Evolutionary conservation across 2,797 vertebrate genomes (phyloP), one percentile per base, ranked within the genome.

Genomic region (Cygnus olor): DNA sequence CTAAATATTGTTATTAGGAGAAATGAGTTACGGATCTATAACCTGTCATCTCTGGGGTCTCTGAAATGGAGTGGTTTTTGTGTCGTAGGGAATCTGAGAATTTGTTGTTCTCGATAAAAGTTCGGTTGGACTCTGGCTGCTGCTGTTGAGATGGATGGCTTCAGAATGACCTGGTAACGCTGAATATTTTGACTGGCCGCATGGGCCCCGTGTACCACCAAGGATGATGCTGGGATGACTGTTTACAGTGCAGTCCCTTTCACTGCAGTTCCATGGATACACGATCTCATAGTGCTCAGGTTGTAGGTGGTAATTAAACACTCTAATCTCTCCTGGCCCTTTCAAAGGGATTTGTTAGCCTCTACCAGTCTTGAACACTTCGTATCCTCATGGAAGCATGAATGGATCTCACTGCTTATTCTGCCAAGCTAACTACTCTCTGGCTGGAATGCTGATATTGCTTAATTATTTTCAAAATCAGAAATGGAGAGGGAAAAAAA

Each of bases 131-230:
- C 42, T 92, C 45, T 95, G 97, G 94, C 95, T 97, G 97, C 97
- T 97, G 96, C 92, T 91, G 5, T 97, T 97, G 97, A 97, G 96
- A 80, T 83, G 94, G 74, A 60, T 93, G 97, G 96, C 51, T 14
- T 82, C 94, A 96, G 94, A 94, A 93, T 18, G n/a, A 11, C 7
- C 40, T 66, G 74, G 53, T 47, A 49, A 42, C 2, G 12, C 68
- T 53, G 40, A 60, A 5, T 24, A 14, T 63, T 80, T 86, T 73
- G 25, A 24, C 25, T 53, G 0, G 2, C 6, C 44, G 14, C n/a
- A 5, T 0, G 2, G 34, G 27, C 5, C 4, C 49, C 20, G 1
- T 3, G 14, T 57, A 24, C 22, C 56, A 60, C 32, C 44, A 34
- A 60, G 32, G 45, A 12, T 14, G 27, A 7, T 30, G 28, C 56